A percentile compares a stretch with the other conserved stretches of the same genome.
Evolutionary conservation across 1,140 invertebrate species (phyloP).

Genomic region (Drosophila paulistorum): DNA sequence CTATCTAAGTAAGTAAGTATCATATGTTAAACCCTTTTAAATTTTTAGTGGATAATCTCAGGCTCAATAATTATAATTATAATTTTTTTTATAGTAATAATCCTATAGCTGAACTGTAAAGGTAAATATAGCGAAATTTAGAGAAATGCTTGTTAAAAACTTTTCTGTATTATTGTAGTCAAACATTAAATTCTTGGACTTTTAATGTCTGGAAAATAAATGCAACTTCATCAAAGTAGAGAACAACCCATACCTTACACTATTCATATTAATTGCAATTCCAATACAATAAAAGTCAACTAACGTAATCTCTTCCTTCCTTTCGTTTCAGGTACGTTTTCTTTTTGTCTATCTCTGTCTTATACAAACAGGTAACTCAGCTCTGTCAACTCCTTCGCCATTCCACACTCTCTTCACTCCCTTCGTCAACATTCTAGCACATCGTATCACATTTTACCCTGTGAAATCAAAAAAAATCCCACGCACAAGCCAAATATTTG

Average conservation of each 20-base stretch:
- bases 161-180: too few species aligned
- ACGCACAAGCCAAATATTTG: slow-evolving; percentile 59
- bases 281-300: not conserved
- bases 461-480: not conserved
- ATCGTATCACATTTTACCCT: not conserved
- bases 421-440: not conserved
- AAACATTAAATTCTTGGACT: too few species aligned
- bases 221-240: too few species aligned
- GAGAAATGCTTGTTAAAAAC: too few species aligned
- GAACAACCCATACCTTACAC: not conserved
- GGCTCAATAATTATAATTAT: too few species aligned
- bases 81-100: too few species aligned
- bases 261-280: slow-evolving; percentile 6
- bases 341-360: not conserved
- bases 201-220: too few species aligned
- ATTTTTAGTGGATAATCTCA: too few species aligned
- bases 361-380: not conserved
- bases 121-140: too few species aligned
- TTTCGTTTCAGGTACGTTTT: slow-evolving; percentile 60
- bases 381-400: not conserved
- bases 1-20: too few species aligned
- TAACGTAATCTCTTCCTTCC: slow-evolving; percentile 9
- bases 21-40: not conserved
- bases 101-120: too few species aligned
- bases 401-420: not conserved